Conservation (phyloP, 2,888 invertebrate genomes). For the Sinotaia quadrata region DNA sequence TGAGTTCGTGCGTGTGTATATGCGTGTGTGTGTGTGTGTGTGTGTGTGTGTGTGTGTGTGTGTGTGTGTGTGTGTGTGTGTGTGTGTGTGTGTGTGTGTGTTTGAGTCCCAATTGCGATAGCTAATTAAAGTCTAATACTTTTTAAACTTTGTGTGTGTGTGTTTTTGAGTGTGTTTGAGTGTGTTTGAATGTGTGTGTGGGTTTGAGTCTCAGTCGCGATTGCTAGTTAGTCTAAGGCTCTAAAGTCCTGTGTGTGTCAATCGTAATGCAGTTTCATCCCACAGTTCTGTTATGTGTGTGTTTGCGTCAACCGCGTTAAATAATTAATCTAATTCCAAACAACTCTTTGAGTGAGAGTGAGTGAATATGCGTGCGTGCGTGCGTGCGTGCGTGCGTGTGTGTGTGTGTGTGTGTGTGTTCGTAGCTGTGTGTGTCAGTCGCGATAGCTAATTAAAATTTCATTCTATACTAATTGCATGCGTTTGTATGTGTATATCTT, state of each 20-base stretch:
- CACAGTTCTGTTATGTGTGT: too few species aligned
- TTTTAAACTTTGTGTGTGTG: too few species aligned
- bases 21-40: background rate
- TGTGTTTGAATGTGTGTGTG: conserved; percentile 11
- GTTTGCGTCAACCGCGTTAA: too few species aligned
- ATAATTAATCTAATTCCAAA: too few species aligned
- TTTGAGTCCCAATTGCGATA: too few species aligned
- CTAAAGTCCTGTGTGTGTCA: too few species aligned
- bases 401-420: conserved; percentile 12
- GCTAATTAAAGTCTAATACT: too few species aligned
- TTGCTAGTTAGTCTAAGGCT: too few species aligned
- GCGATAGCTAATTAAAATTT: background rate
- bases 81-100: conserved; percentile 5
- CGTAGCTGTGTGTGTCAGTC: background rate
- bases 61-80: conserved; percentile 2
- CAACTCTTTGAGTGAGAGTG: too few species aligned
- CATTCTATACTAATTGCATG: background rate
- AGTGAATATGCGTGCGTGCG: background rate
- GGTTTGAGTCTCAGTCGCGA: too few species aligned
- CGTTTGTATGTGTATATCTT: conserved; percentile 6
- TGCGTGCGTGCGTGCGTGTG: background rate
- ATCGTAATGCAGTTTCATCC: too few species aligned
- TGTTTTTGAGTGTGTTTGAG: background rate
- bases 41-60: background rate
- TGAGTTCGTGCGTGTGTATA: background rate